These are phyloP conservation scores for Cantharis lateralis DNA, from an alignment of 2,888 invertebrate genomes.

Conservation along the genomic window DNA sequence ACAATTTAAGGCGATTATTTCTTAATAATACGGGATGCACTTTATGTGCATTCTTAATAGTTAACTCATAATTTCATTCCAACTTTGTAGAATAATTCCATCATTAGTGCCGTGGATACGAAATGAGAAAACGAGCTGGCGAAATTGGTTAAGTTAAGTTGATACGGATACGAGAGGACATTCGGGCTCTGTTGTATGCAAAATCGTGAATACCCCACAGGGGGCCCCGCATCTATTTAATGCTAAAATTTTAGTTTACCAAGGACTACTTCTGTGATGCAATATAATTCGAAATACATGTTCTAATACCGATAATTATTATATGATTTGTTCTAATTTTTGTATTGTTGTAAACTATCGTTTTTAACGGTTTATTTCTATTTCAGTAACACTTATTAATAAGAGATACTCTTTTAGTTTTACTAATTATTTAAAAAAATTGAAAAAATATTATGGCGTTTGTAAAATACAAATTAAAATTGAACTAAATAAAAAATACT, in stretches of 20 bases:
- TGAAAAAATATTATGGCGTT: constrained; percentile 22
- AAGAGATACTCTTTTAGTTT: constrained; percentile 6
- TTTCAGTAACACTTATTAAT: not conserved
- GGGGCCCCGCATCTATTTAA: not conserved
- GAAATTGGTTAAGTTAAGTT: not conserved
- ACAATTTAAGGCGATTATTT: not conserved
- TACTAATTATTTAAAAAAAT: constrained; percentile 5
- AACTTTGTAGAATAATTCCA: constrained; percentile 27
- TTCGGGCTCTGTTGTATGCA: not conserved
- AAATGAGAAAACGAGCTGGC: constrained; percentile 1
- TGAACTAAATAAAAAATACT: constrained; percentile 26
- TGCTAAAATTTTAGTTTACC: not conserved
- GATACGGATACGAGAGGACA: not conserved
- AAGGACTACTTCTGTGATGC: not conserved
- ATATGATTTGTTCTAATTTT: not conserved
- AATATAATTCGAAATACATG: not conserved
- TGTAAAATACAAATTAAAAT: constrained; percentile 27
- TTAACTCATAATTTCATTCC: constrained; percentile 21
- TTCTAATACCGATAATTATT: not conserved
- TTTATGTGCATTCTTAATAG: not conserved
- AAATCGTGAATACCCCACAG: not conserved
- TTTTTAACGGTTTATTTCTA: not conserved
- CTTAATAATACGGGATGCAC: not conserved
- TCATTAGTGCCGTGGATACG: constrained; percentile 8
- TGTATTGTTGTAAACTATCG: not conserved